Conservation (phyloP, 37 sponge, comb jelly and placozoan genomes). For the Lycopodina hypogea region DNA sequence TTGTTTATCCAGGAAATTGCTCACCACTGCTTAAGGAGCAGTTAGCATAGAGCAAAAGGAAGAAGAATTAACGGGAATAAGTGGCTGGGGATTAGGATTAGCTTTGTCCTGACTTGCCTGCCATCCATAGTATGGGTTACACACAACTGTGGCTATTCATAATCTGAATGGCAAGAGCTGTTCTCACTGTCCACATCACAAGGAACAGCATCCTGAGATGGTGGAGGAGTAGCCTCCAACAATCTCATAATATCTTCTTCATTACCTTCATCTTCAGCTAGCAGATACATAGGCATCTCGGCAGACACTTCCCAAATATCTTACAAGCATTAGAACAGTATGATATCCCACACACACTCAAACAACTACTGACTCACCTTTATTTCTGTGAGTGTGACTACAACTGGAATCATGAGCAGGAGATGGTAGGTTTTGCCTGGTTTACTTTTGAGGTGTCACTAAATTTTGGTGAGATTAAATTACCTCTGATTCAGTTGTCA, state of each 20-base stretch:
- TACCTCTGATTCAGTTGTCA: too few relatives aligned
- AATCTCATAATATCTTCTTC: constrained; percentile 52
- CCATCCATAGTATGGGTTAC: too few relatives aligned
- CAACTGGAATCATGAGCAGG: background rate
- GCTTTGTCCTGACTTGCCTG: too few relatives aligned
- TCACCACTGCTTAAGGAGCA: too few relatives aligned
- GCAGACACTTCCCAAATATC: constrained; percentile 7
- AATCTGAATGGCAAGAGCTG: too few relatives aligned
- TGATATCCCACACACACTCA: background rate
- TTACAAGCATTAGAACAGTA: background rate
- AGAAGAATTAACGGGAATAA: too few relatives aligned
- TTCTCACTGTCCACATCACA: too few relatives aligned
- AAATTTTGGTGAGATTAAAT: too few relatives aligned
- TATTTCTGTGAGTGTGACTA: background rate
- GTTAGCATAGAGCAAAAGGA: too few relatives aligned
- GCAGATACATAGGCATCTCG: constrained; percentile 62
- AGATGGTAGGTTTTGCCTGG: background rate
- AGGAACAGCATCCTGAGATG: background rate
- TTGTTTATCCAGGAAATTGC: too few relatives aligned
- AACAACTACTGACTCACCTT: background rate
- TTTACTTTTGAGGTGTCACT: background rate
- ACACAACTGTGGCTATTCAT: too few relatives aligned
- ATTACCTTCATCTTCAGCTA: constrained; percentile 60
- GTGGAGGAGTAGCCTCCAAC: constrained; percentile 7
- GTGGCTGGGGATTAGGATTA: too few relatives aligned